Evolutionary conservation across 2,888 invertebrate species (phyloP).

Genomic region (Zygothrica quintamaculata): DNA sequence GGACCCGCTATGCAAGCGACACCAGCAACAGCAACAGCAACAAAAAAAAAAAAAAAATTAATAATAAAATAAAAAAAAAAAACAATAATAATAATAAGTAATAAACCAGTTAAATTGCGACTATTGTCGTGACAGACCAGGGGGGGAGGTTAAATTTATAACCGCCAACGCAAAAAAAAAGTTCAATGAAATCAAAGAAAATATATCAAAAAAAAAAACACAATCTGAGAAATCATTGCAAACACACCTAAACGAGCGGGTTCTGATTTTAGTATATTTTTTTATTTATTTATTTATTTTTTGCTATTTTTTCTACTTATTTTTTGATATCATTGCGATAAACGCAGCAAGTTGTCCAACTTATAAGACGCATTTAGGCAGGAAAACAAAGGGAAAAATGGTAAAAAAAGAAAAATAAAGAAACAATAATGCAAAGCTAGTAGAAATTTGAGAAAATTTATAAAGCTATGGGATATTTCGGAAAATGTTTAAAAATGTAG

Average conservation of each 20-base stretch:
- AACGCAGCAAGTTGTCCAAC: slow-evolving; percentile 32
- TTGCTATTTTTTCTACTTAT: too few relatives aligned
- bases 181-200: background rate
- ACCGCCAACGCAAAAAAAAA: slow-evolving; percentile 38
- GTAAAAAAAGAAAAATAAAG: too few relatives aligned
- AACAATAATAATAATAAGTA: slow-evolving; percentile 40
- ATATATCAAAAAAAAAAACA: slow-evolving; percentile 5
- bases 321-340: slow-evolving; percentile 68
- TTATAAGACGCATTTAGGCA: slow-evolving; percentile 25
- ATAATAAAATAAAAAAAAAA: slow-evolving; percentile 21
- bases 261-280: slow-evolving; percentile 74
- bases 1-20: slow-evolving; percentile 23
- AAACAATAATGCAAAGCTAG: too few relatives aligned
- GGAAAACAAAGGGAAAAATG: slow-evolving; percentile 20
- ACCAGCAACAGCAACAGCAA: too few relatives aligned
- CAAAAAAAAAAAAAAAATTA: slow-evolving; percentile 15
- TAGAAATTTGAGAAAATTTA: too few relatives aligned
- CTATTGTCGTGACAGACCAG: slow-evolving; percentile 30
- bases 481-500: too few relatives aligned
- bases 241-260: slow-evolving; percentile 62
- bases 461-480: too few relatives aligned
- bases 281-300: too few relatives aligned
- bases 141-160: slow-evolving; percentile 49
- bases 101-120: slow-evolving; percentile 47
- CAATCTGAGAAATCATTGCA: slow-evolving; percentile 70